Conservation (phyloP, 2,797 vertebrate genomes). For the Gallinago solitaria region DNA sequence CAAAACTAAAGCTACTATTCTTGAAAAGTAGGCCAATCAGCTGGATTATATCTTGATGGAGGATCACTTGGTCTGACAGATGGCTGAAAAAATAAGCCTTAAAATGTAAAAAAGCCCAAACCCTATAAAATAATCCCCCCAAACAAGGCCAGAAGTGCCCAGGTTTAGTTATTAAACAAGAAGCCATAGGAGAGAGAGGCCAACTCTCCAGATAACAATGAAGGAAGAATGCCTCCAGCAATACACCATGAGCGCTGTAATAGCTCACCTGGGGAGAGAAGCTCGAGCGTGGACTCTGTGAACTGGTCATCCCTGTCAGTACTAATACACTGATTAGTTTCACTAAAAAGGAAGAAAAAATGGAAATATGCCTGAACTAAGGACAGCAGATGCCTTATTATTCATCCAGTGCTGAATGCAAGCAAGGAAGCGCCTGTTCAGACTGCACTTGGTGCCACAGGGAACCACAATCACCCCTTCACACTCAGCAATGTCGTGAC, state of each 20-base stretch:
- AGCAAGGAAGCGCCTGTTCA: not conserved
- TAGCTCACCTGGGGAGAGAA: not conserved
- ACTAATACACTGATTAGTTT: not conserved
- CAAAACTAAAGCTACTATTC: not conserved
- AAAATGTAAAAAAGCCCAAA: not conserved
- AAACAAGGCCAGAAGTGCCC: not conserved
- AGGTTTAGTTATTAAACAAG: not conserved
- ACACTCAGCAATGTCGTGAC: not conserved
- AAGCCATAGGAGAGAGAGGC: not conserved
- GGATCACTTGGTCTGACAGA: conserved; percentile 1
- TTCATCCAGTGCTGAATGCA: not conserved
- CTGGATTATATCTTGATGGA: not conserved
- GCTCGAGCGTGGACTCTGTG: accelerated
- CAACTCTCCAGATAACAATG: not conserved
- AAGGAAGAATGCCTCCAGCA: not conserved
- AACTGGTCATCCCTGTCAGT: not conserved
- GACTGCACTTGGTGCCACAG: not conserved
- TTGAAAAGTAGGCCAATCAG: conserved; percentile 18
- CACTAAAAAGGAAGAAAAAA: not conserved
- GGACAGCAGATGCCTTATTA: not conserved
- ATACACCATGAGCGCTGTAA: not conserved
- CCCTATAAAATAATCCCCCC: not conserved
- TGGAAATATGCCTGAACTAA: not conserved
- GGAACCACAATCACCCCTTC: not conserved
- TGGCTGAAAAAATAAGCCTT: conserved; percentile 5